Evolutionary conservation across 2,888 invertebrate genomes (phyloP).

Genomic region (Brachycybe producta): DNA sequence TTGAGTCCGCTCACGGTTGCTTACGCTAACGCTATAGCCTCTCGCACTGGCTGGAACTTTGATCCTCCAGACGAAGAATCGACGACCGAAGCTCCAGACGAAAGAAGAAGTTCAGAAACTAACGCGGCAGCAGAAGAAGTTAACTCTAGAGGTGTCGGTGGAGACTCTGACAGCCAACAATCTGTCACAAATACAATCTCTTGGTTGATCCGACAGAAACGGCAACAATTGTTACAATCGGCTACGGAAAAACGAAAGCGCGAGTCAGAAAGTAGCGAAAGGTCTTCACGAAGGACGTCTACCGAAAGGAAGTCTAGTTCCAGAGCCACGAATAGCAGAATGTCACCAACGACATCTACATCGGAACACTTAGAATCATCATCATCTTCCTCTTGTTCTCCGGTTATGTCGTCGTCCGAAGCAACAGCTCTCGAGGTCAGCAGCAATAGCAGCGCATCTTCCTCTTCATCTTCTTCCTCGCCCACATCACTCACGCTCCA

Average conservation of each 20-base stretch:
- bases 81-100: neutral
- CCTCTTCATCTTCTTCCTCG: no score
- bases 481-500: no score
- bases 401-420: no score
- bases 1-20: conserved; percentile 12
- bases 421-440: no score
- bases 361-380: no score
- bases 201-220: conserved; percentile 56
- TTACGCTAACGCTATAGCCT: conserved; percentile 8
- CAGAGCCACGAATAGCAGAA: neutral
- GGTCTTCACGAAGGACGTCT: no score
- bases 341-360: no score
- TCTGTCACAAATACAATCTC: conserved; percentile 38
- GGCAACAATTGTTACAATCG: conserved; percentile 49
- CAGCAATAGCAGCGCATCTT: no score
- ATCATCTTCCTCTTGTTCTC: no score
- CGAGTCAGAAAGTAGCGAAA: neutral
- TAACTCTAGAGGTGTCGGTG: neutral
- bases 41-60: neutral
- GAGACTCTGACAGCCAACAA: conserved; percentile 1
- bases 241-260: conserved; percentile 33
- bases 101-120: conserved; percentile 7
- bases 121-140: conserved; percentile 8
- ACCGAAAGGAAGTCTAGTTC: no score
- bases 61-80: neutral